Evolutionary conservation across 2,797 vertebrate genomes (phyloP), one percentile per base, ranked within the genome.

Genomic region (Catostomus latipinnis): DNA sequence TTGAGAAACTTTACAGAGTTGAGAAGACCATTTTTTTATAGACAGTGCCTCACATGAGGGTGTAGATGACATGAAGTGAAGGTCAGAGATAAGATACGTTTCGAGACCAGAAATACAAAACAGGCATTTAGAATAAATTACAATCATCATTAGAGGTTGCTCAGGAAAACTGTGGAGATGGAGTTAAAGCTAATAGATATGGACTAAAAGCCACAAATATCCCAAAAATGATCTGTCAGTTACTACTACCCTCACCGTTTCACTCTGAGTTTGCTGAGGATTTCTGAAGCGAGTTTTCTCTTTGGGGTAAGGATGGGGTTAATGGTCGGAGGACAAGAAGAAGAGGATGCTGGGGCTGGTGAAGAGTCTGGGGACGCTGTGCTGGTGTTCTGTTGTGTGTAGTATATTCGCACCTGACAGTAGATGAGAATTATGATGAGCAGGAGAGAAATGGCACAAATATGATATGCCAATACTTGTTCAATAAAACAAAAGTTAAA

Each of bases 171-270:
- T 34, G 34, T 34, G 34, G 34, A 34, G 34, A 34, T 34, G 34
- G 34, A 3, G 34, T 4, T 34, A 34, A 34, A 34, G 34, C 34
- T 34, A 34, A 34, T 34, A 34, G 34, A 34, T 34, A 34, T 34
- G 34, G 34, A 53, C 4, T 12, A 53, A 12, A 7, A 48, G 0
- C n/a, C 45, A 22, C 43, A 72, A 8, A 58, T 54, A 22, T 49
- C 34, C 34, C 5, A 50, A n/a, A 12, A 22, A 67, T 14, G 16
- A 66, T 68, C 2, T 4, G 11, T 53, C 52, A 13, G 52, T 11
- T 8, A 11, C 60, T 34, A 34, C 34, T 11, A 12, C 22, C 16
- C 68, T n/a, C 56, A 94, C 94, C 91, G 89, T 86, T 94, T 91
- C 7, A 6, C 1, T 74, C 82, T 88, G 77, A 95, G 82, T 77